Base-by-base conservation (phyloP, 2,888 invertebrate genomes). In the Buathra laborator region DNA sequence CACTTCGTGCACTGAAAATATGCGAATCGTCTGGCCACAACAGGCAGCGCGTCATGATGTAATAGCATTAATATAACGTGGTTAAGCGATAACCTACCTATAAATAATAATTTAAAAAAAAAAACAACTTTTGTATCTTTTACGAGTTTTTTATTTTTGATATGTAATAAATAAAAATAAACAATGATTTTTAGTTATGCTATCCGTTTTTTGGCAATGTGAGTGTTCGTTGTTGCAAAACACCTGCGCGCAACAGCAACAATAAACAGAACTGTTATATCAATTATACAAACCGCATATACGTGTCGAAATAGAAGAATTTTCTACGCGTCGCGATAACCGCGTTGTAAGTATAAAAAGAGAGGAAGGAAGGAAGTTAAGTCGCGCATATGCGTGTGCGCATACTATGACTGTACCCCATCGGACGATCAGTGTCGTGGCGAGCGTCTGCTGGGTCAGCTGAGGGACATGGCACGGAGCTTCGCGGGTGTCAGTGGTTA, bases 391-490 rank as follows among this genome's bases (percentile, higher is more conserved):
- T 43, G 75, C 66, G 75, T 75, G 51, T 66, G 75, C 75, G 74
- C 74, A 66, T n/a, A n/a, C 75, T 67, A 29, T 19, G 43, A 48
- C 72, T 1, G 24, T 56, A 12, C 51, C n/a, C 12, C 67, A 29
- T 67, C 77, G 62, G 44, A 12, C 43, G 53, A 44, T 77, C 56
- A 70, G 75, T 79, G 81, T 81, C 86, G 86, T 87, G 85, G 82
- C 88, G 84, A 86, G 88, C 86, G 88, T 90, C 88, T 90, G 90
- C 91, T 89, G 75, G 89, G 86, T 91, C 90, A 89, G 89, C 86
- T 87, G 87, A 89, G 87, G 37, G 83, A 86, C 74, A 56, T 81
- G 86, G 84, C 85, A 81, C 83, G 81, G 80, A 66, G 68, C 72
- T 64, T 82, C 51, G 80, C 72, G 62, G 48, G 5, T 78, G 77